Evolutionary conservation across 2,113 vertebrate genomes (phyloP).

Genomic region (Dryoscopus gambensis): DNA sequence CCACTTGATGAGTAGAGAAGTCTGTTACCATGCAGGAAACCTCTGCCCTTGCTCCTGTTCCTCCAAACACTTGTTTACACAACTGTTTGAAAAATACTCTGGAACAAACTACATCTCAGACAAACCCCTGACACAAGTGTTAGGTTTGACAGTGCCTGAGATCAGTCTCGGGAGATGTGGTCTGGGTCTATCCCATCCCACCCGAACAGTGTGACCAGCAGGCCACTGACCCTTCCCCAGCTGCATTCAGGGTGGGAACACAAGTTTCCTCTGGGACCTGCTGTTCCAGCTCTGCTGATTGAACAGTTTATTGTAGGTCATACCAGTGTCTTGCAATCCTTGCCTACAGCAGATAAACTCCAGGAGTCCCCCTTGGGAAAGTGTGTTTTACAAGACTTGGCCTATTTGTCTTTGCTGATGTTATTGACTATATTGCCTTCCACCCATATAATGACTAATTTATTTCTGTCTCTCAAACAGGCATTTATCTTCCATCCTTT

Average conservation of each 20-base stretch:
- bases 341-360: background rate
- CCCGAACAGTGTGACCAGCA: background rate
- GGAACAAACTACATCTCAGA: background rate
- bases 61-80: background rate
- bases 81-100: background rate
- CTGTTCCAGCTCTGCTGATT: background rate
- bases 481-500: background rate
- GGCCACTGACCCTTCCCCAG: background rate
- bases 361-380: background rate
- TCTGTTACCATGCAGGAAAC: background rate
- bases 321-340: background rate
- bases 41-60: background rate
- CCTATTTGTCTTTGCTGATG: background rate
- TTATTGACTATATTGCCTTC: background rate
- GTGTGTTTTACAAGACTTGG: background rate
- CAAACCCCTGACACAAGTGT: background rate
- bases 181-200: background rate
- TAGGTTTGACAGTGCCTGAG: background rate
- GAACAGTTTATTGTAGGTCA: background rate
- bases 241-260: background rate
- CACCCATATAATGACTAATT: background rate
- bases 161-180: background rate
- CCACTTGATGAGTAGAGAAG: background rate
- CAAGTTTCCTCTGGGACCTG: background rate
- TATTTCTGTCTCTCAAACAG: background rate